Evolutionary conservation across 2,113 vertebrate genomes (phyloP).

Genomic region (Tyto alba): DNA sequence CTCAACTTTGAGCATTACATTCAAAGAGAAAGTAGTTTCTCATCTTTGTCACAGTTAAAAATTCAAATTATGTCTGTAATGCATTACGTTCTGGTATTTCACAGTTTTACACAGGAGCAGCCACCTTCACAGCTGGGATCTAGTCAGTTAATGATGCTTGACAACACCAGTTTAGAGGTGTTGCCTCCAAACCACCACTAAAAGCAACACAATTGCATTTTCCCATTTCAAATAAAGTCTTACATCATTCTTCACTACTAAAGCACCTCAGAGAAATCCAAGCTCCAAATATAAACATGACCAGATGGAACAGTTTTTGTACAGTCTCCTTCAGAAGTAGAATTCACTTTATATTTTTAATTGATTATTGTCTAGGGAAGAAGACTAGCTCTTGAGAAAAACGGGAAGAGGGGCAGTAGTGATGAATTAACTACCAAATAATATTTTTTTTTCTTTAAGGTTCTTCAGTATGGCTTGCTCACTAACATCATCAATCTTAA

Average conservation of each 20-base stretch:
- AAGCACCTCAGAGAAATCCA: neutral
- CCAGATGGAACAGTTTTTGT: neutral
- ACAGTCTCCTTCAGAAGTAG: neutral
- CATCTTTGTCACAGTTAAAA: neutral
- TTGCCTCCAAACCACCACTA: neutral
- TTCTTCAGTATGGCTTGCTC: neutral
- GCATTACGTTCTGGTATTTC: neutral
- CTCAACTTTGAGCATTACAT: neutral
- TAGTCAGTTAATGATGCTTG: neutral
- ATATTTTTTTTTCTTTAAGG: neutral
- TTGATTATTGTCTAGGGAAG: neutral
- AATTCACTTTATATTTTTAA: neutral
- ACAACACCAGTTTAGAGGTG: neutral
- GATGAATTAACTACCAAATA: neutral
- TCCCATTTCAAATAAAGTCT: neutral
- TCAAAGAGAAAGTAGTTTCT: neutral
- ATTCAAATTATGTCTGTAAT: neutral
- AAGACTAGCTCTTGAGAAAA: neutral
- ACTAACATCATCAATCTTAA: neutral
- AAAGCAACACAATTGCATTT: neutral
- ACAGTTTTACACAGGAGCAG: neutral
- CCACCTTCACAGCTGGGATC: neutral
- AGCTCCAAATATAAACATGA: neutral
- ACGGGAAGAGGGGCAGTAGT: rapidly evolving
- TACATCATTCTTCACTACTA: neutral